Percentiles rank a stretch among this genome's conserved stretches.
phyloP scores from a whole-genome alignment of 2,113 vertebrate species.

The Hyaena hyaena region DNA sequence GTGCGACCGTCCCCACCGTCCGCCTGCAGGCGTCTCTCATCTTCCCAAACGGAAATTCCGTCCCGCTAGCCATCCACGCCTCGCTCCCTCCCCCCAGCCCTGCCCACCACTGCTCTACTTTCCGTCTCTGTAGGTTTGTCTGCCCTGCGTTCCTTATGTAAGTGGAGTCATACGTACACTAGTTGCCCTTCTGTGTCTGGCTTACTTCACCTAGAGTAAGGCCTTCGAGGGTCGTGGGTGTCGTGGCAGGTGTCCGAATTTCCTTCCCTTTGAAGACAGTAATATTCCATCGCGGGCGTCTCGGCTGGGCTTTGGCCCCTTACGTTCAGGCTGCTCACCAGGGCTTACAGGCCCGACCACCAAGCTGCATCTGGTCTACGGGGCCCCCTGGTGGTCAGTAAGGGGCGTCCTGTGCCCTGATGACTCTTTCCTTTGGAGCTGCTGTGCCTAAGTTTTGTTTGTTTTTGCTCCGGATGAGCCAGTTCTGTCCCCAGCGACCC shows the following conservation, averaged over 20 bases:
- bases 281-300: background rate
- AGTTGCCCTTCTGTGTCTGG: background rate
- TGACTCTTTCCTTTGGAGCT: background rate
- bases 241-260: background rate
- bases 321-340: background rate
- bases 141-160: background rate
- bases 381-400: background rate
- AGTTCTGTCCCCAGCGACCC: background rate
- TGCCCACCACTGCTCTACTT: background rate
- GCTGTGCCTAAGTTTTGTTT: background rate
- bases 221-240: background rate
- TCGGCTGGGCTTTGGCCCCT: background rate
- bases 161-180: background rate
- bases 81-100: background rate
- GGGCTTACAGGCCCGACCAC: background rate
- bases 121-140: background rate
- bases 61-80: background rate
- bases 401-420: background rate
- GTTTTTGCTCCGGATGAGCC: background rate
- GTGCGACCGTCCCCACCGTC: background rate
- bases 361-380: background rate
- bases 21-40: background rate
- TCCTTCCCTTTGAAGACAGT: background rate
- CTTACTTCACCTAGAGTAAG: background rate
- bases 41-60: background rate